Evolutionary conservation across 2,113 vertebrate genomes (phyloP).

Genomic region (Australoheros scitulus): DNA sequence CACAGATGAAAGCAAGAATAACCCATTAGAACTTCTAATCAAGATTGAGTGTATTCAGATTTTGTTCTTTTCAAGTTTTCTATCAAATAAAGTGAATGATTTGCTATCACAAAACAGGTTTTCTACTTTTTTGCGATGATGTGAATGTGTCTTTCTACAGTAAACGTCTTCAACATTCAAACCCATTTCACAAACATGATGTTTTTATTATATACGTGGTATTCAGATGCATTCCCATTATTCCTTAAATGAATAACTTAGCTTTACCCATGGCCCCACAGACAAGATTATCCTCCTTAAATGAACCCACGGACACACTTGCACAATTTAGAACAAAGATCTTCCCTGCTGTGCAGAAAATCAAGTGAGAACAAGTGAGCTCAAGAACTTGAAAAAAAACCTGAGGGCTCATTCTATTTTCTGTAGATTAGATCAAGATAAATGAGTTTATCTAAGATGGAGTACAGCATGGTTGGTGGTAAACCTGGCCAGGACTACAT

Average conservation of each 20-base stretch:
- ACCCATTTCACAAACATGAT: neutral
- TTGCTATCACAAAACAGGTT: fast-evolving
- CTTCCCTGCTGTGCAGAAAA: no score
- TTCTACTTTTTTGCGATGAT: neutral
- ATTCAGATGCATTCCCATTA: neutral
- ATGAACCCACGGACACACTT: neutral
- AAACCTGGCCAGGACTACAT: no score
- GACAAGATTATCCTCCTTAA: neutral
- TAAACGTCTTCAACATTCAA: fast-evolving
- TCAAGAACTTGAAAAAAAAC: no score
- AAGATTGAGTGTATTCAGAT: neutral
- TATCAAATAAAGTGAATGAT: neutral
- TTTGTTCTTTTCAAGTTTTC: neutral
- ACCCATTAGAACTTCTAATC: neutral
- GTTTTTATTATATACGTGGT: neutral
- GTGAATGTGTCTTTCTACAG: no score
- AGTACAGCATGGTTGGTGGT: no score
- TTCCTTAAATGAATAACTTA: neutral
- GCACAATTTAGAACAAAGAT: no score
- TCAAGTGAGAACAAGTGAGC: no score
- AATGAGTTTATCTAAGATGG: no score
- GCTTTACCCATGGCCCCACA: neutral
- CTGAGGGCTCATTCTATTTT: no score
- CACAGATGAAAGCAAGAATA: neutral
- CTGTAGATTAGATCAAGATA: no score